Conservation (phyloP, 2,113 vertebrate species). For the Dryoscopus gambensis region DNA sequence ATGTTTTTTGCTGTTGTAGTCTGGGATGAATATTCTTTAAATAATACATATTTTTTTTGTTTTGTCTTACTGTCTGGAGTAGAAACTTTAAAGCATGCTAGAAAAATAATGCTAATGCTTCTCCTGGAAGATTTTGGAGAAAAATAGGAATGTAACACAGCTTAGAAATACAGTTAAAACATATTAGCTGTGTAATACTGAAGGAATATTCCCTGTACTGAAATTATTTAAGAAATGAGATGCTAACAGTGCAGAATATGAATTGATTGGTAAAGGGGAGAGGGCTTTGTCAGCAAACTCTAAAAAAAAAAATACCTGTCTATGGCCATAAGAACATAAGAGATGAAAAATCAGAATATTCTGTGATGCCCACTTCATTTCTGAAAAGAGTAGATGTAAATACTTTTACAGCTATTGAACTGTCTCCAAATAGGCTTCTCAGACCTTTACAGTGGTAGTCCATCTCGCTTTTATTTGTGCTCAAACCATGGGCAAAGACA, state of each 20-base stretch:
- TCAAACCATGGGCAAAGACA: neutral
- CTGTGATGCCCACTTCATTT: neutral
- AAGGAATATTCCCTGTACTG: neutral
- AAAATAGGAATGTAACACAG: neutral
- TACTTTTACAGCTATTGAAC: neutral
- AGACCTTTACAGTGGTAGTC: neutral
- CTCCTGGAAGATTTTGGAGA: neutral
- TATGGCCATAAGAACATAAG: neutral
- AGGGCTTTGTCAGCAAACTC: neutral
- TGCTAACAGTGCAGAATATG: neutral
- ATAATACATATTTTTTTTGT: neutral
- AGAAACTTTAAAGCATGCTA: neutral
- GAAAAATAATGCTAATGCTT: neutral
- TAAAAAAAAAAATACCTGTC: neutral
- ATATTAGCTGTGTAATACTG: neutral
- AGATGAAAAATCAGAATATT: neutral
- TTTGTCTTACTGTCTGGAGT: neutral
- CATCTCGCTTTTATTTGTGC: neutral
- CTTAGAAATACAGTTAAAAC: neutral
- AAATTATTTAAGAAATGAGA: neutral
- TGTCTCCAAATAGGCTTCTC: neutral
- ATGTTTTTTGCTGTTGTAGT: neutral
- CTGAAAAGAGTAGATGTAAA: neutral
- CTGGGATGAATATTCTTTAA: neutral
- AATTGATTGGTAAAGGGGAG: neutral